A percentile compares a stretch with the other conserved stretches of the same genome.
Evolutionary conservation across 2,113 vertebrate species (phyloP).

Genomic region (Rhynchomys soricoides): DNA sequence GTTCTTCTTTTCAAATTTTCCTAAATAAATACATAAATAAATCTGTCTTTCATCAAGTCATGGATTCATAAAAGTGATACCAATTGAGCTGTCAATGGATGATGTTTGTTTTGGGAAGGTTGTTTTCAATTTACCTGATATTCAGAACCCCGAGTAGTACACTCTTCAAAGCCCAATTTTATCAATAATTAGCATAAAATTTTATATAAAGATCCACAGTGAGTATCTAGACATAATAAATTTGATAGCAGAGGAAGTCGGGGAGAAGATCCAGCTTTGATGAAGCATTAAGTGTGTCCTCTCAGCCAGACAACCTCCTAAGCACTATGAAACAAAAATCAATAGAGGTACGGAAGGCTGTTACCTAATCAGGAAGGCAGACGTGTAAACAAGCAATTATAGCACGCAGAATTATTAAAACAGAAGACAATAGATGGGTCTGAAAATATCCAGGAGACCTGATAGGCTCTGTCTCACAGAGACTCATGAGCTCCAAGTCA

Average conservation of each 20-base stretch:
- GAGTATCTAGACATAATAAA: conserved; percentile 41
- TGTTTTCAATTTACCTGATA: background rate
- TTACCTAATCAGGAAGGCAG: conserved; percentile 60
- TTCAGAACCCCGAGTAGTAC: background rate
- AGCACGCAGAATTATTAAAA: background rate
- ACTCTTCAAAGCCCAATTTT: background rate
- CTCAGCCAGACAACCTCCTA: conserved; percentile 38
- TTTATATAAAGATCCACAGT: conserved; percentile 29
- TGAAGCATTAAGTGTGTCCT: background rate
- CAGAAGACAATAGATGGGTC: background rate
- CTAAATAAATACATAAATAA: background rate
- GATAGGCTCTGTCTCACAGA: background rate
- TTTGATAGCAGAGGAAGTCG: background rate
- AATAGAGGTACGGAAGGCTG: background rate
- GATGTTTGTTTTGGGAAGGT: conserved; percentile 2
- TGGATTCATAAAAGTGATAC: background rate
- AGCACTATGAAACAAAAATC: conserved; percentile 25
- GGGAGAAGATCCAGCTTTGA: background rate
- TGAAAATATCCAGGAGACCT: background rate
- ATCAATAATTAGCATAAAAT: conserved; percentile 27
- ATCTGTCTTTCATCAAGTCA: background rate
- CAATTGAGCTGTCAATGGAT: background rate
- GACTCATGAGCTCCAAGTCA: background rate
- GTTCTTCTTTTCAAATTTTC: background rate
- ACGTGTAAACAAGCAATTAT: conserved; percentile 43